Base-by-base conservation (phyloP, 2,113 vertebrate genomes). In the Andinoacara biseriatus region DNA sequence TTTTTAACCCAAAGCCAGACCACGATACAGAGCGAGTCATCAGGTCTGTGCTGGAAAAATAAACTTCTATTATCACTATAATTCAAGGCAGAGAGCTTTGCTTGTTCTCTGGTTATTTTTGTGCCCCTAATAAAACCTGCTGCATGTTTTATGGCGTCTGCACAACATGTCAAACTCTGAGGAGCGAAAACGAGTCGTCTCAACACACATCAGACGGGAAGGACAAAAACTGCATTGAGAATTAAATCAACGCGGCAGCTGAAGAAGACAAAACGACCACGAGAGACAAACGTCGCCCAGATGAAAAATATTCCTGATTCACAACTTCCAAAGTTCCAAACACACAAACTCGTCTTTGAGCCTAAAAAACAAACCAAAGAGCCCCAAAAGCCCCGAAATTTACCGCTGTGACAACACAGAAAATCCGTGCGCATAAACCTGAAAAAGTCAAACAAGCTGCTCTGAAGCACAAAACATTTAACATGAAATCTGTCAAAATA, bases 401-500 rank as follows among this genome's bases (percentile, higher is more conserved):
- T 14, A 67, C 62, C 1, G 38, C 38, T 18, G 62, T 15, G 61
- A 63, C 38, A 14, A 3, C 54, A 26, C 38, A 49, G 40, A 5
- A 67, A 18, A 18, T 9, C 38, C 26, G 38, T 7, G 5, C 22
- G 14, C 40, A n/a, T 83, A 89, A 88, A 94, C 82, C 10, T 75
- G 86, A 82, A 84, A n/a, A 86, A 84, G 82, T 61, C 65, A 76
- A 87, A 60, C 7, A 10, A 58, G 57, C 20, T 9, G 2, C 29
- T 40, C 3, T 3, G 3, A 4, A 58, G 86, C 67, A 59, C 26
- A 80, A 20, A 78, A 67, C 49, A 72, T 56, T 60, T 7, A 15
- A 56, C 49, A 54, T 31, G 35, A 18, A 22, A 72, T 62, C 15
- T 52, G 77, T 84, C 81, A 85, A 90, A 94, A 94, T 90, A 92